Percentiles rank a stretch among this genome's conserved stretches.
Conservation (phyloP, 1,140 invertebrate species). For the Nephila pilipes region DNA sequence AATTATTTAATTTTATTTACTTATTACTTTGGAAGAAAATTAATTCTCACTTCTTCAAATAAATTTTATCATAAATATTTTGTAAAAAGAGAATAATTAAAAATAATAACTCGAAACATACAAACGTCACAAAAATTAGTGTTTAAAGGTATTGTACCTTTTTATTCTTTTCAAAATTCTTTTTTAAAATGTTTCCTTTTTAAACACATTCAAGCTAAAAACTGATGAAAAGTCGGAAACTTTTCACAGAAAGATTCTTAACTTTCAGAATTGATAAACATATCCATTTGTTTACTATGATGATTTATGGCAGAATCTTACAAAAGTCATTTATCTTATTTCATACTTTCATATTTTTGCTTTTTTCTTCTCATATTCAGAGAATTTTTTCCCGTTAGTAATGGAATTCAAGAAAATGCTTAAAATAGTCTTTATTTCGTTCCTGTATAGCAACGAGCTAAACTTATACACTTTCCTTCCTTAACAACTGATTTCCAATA, state of each 20-base stretch:
- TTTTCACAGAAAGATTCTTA: neutral
- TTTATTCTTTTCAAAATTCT: too few species aligned
- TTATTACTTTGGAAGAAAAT: too few species aligned
- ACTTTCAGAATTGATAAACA: conserved; percentile 25
- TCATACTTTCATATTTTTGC: neutral
- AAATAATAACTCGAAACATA: too few species aligned
- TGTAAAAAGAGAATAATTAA: too few species aligned
- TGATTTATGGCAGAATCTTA: conserved; percentile 13
- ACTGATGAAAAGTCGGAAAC: conserved; percentile 2
- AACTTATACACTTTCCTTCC: neutral
- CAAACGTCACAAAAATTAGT: too few species aligned
- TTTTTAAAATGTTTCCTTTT: too few species aligned
- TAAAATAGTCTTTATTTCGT: conserved; percentile 9
- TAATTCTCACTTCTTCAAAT: too few species aligned
- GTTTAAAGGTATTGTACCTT: too few species aligned
- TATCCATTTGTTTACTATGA: conserved; percentile 11
- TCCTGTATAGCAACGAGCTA: neutral
- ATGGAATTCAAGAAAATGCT: conserved; percentile 44
- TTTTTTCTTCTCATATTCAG: neutral
- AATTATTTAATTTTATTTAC: too few species aligned
- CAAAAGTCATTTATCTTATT: conserved; percentile 45
- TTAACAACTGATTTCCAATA: conserved; percentile 14
- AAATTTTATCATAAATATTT: too few species aligned
- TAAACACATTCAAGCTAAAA: neutral
- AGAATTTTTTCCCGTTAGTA: neutral